Percentiles rank a stretch among this genome's conserved stretches.
phyloP scores from a whole-genome alignment of 2,888 invertebrate genomes.

The Oligia fasciuncula region DNA sequence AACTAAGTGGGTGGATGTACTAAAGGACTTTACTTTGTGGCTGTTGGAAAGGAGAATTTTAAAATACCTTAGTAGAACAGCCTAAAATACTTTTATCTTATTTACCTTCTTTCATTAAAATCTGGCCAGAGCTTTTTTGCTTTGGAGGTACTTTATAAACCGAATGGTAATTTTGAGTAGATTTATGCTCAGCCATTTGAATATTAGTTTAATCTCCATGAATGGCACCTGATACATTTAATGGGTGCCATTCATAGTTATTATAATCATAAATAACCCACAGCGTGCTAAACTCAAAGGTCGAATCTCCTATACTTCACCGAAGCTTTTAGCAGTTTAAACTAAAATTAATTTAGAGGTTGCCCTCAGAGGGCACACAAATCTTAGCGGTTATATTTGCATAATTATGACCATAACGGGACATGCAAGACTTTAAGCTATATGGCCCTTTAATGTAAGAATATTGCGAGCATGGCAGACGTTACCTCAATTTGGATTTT shows the following conservation, averaged over 20 bases:
- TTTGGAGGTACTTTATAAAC: not conserved
- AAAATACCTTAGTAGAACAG: conserved; percentile 17
- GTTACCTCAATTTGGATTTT: conserved; percentile 14
- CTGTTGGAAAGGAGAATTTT: conserved; percentile 30
- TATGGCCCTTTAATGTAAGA: conserved; percentile 12
- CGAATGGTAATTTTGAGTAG: not conserved
- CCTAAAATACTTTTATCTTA: conserved; percentile 1
- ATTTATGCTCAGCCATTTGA: not conserved
- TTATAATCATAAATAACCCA: conserved; percentile 1
- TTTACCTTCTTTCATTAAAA: conserved; percentile 16
- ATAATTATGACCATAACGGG: conserved; percentile 56
- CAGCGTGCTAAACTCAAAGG: conserved; percentile 19
- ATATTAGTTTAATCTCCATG: not conserved
- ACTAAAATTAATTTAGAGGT: conserved; percentile 63
- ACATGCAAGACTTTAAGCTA: conserved; percentile 37
- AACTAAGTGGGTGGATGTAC: conserved; percentile 51
- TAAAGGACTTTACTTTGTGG: conserved; percentile 40
- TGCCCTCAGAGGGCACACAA: conserved; percentile 39
- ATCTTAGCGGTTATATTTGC: conserved; percentile 59
- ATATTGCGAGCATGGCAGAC: conserved; percentile 1
- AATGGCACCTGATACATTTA: not conserved
- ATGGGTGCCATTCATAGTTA: not conserved
- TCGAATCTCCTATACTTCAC: conserved; percentile 19
- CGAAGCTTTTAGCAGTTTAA: conserved; percentile 56
- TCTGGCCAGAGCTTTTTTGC: not conserved